Percentiles rank a stretch among this genome's conserved stretches.
phyloP scores from a whole-genome alignment of 2,797 vertebrate species.

The Sebastes nivosus region DNA sequence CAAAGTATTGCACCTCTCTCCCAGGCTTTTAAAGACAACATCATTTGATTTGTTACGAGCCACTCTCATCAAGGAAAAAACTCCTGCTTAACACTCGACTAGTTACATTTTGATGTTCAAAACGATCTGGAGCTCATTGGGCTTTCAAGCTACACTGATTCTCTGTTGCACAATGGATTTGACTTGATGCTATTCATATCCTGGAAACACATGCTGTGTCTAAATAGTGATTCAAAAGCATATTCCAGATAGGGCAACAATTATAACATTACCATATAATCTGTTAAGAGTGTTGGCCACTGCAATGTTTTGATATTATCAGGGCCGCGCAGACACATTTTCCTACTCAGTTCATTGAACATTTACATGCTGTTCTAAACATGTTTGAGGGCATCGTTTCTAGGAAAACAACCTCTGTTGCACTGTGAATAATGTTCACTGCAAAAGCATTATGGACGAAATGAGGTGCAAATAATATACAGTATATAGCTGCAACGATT shows the following conservation, averaged over 20 bases:
- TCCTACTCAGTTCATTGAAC: slow-evolving; percentile 1
- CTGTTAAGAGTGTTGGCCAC: slow-evolving; percentile 11
- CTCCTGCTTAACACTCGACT: slow-evolving; percentile 47
- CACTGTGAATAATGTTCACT: neutral
- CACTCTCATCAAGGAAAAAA: slow-evolving; percentile 29
- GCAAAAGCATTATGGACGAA: too few species aligned
- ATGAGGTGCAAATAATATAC: too few species aligned
- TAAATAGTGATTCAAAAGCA: neutral
- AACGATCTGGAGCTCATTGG: slow-evolving; percentile 21
- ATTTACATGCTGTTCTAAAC: neutral
- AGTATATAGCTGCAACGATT: too few species aligned
- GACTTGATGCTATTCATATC: slow-evolving; percentile 21
- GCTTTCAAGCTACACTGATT: slow-evolving; percentile 9
- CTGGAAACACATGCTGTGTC: slow-evolving; percentile 10
- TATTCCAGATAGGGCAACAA: slow-evolving; percentile 1
- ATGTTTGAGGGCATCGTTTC: neutral
- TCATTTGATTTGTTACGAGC: slow-evolving; percentile 63
- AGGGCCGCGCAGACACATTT: neutral
- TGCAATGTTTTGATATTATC: slow-evolving; percentile 14
- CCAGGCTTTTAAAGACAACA: slow-evolving; percentile 55
- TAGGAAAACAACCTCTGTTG: neutral
- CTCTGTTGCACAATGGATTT: slow-evolving; percentile 15
- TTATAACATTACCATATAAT: slow-evolving; percentile 9
- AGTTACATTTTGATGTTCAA: slow-evolving; percentile 34
- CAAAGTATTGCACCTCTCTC: slow-evolving; percentile 67